Evolutionary conservation across 2,113 vertebrate species (phyloP).

Genomic region (Arizona elegans): DNA sequence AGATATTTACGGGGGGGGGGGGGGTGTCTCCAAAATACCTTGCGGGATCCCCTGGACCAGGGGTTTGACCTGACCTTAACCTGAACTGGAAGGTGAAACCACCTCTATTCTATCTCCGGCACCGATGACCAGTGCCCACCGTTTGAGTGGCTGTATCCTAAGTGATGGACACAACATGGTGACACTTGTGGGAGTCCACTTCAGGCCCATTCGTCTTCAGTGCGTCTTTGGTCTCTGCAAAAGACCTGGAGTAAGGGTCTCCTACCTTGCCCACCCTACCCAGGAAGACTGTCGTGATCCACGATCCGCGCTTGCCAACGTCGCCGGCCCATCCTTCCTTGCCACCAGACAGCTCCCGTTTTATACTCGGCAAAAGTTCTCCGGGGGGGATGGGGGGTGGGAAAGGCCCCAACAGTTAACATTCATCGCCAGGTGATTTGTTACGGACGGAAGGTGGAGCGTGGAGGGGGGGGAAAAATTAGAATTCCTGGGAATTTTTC

Average conservation of each 20-base stretch:
- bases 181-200: background rate
- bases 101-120: background rate
- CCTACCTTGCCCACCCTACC: background rate
- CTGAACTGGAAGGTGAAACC: background rate
- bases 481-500: background rate
- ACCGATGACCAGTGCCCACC: background rate
- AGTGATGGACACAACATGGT: background rate
- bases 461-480: too few relatives aligned
- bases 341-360: background rate
- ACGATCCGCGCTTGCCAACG: background rate
- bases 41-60: background rate
- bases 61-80: background rate
- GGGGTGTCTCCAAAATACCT: background rate
- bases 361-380: fast-evolving
- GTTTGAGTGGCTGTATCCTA: background rate
- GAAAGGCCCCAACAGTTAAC: background rate
- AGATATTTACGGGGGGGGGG: background rate
- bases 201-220: background rate
- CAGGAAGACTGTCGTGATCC: background rate
- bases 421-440: background rate
- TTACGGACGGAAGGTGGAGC: background rate
- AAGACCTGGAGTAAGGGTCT: background rate
- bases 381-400: background rate
- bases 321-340: background rate
- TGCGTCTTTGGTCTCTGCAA: background rate